These are phyloP conservation scores for Mactra quadrangularis DNA, from an alignment of 1,140 invertebrate species.

Conservation along the genomic window DNA sequence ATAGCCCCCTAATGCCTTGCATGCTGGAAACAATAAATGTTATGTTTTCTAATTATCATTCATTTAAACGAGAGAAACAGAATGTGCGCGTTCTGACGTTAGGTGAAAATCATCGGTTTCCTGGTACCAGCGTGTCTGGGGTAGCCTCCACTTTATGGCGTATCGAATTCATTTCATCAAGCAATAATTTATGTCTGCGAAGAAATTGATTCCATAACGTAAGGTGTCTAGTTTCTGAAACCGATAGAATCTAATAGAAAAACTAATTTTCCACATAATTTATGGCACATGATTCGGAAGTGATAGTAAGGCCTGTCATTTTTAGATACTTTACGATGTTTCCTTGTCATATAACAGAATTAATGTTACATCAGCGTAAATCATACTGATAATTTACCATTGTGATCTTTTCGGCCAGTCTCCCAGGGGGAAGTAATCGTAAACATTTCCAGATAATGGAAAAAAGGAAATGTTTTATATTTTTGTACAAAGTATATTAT, in stretches of 20 bases:
- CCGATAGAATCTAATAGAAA: slow-evolving; percentile 59
- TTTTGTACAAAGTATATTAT: neutral
- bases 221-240: slow-evolving; percentile 41
- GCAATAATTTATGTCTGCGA: slow-evolving; percentile 60
- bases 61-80: slow-evolving; percentile 17
- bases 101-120: slow-evolving; percentile 16
- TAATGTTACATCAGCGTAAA: slow-evolving; percentile 53
- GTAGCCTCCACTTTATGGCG: slow-evolving; percentile 45
- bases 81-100: slow-evolving; percentile 24
- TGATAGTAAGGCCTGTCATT: slow-evolving; percentile 52
- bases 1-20: slow-evolving; percentile 44
- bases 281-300: slow-evolving; percentile 58
- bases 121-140: slow-evolving; percentile 53
- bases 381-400: slow-evolving; percentile 63
- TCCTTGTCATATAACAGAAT: slow-evolving; percentile 57
- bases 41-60: slow-evolving; percentile 57
- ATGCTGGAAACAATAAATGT: slow-evolving; percentile 53
- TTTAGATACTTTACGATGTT: slow-evolving; percentile 48
- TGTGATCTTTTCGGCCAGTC: slow-evolving; percentile 25
- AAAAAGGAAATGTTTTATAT: slow-evolving; percentile 53
- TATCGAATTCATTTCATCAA: slow-evolving; percentile 59
- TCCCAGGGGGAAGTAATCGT: slow-evolving; percentile 40
- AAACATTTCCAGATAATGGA: slow-evolving; percentile 51
- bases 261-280: slow-evolving; percentile 61
- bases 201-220: slow-evolving; percentile 51